Base-by-base conservation (phyloP, 2,797 vertebrate species). In the Varecia variegata region DNA sequence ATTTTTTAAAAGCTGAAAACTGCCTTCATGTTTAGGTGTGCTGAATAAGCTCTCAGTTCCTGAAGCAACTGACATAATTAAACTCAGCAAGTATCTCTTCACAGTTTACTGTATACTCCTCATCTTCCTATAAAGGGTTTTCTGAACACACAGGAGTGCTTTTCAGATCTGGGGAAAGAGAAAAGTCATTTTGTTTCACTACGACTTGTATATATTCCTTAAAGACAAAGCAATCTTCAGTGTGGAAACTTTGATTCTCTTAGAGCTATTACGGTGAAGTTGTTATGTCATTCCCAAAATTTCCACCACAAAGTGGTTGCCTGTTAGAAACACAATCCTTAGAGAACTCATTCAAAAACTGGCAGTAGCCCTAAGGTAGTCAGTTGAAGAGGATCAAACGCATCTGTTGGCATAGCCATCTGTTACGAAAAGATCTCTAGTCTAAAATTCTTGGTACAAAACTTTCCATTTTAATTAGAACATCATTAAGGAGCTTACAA, bases 1-100 rank as follows among this genome's bases (percentile, higher is more conserved):
- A 95, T 84, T 82, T 96, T 95, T 93, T 95, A 91, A 95, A 97
- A 93, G 82, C 86, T 56, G 35, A 62, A 86, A 70, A 70, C 62
- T 89, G 47, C 60, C 38, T 95, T 96, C 62, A n/a, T 52, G 25
- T 62, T 85, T 89, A 79, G 60, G 17, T 96, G 40, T 87, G 58
- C 50, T 73, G 83, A 95, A 81, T 85, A 79, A 54, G 32, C 54
- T 79, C 93, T 71, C 47, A 45, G 40, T 58, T 88, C 20, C 65
- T 60, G 13, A 91, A 76, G 77, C 58, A 77, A 38, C 67, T 81
- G 65, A 40, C 2, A 50, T 91, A 96, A 97, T 96, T 93, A 96
- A 93, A 88, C 87, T 94, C 73, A 93, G 94, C 77, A 83, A 93
- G 35, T 38, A 17, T 92, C 92, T 86, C 87, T 81, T 67, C 54